Evolutionary conservation across 2,797 vertebrate species (phyloP).

Genomic region (Epinephelus coioides): DNA sequence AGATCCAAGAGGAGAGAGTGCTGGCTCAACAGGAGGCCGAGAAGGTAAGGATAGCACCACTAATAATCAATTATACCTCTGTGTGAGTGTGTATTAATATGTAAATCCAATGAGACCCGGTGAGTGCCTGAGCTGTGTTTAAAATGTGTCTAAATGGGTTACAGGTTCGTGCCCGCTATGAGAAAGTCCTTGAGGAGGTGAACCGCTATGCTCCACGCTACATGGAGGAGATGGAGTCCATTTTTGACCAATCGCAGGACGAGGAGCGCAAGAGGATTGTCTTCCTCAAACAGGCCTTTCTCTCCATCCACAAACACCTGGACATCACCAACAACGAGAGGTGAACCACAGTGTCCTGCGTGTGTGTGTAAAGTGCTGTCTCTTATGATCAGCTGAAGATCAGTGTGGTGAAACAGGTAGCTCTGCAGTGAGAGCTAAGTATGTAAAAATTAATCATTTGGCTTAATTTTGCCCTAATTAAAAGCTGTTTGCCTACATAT

Average conservation of each 20-base stretch:
- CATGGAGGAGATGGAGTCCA: conserved; percentile 93
- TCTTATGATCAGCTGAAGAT: conserved; percentile 7
- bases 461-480: conserved; percentile 46
- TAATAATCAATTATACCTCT: not conserved
- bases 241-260: conserved; percentile 91
- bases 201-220: conserved; percentile 90
- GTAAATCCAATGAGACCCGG: not conserved
- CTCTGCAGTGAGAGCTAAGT: conserved; percentile 10
- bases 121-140: not conserved
- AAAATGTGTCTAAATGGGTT: not conserved
- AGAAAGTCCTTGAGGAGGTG: conserved; percentile 90
- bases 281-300: conserved; percentile 89
- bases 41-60: conserved; percentile 76
- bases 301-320: conserved; percentile 89
- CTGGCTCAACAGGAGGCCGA: conserved; percentile 84
- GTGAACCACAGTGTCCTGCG: conserved; percentile 37
- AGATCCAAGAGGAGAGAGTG: conserved; percentile 88
- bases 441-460: conserved; percentile 44
- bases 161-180: conserved; percentile 86
- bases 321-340: conserved; percentile 89
- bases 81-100: not conserved
- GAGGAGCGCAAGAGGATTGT: conserved; percentile 89
- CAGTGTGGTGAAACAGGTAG: not conserved
- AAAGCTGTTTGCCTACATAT: conserved; percentile 27
- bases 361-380: not conserved